A percentile compares a stretch with the other conserved stretches of the same genome.
phyloP scores from a whole-genome alignment of 2,797 vertebrate genomes.

The Anguilla megastoma region DNA sequence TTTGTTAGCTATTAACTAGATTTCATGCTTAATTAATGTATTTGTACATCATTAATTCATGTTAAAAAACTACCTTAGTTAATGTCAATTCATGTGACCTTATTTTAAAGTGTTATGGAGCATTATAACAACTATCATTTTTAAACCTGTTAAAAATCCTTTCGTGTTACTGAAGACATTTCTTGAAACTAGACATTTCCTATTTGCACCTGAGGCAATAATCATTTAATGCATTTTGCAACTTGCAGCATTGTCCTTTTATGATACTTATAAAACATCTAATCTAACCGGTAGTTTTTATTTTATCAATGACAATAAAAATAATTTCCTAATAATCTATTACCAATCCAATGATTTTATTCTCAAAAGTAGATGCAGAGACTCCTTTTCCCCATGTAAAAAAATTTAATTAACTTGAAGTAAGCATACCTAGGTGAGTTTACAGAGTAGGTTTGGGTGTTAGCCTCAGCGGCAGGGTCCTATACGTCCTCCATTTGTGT shows the following conservation, averaged over 20 bases:
- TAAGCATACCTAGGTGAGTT: not conserved
- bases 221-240: too few species aligned
- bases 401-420: not conserved
- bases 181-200: not conserved
- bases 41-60: too few species aligned
- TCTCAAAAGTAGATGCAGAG: not conserved
- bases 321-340: not conserved
- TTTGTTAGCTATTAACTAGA: too few species aligned
- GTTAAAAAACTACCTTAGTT: too few species aligned
- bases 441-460: not conserved
- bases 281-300: not conserved
- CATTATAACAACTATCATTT: too few species aligned
- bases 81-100: too few species aligned
- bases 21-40: too few species aligned
- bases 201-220: too few species aligned
- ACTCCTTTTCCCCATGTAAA: not conserved
- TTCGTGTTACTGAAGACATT: not conserved
- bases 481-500: conserved; percentile 70
- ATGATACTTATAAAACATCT: not conserved
- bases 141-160: too few species aligned
- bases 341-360: not conserved
- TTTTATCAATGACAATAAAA: not conserved
- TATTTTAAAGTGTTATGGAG: too few species aligned
- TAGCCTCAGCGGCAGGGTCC: conserved; percentile 62
- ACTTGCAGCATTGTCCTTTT: not conserved